These are phyloP conservation scores for Paramuricea clavata DNA, from an alignment of 92 coral and sea anemone species.

Conservation along the genomic window DNA sequence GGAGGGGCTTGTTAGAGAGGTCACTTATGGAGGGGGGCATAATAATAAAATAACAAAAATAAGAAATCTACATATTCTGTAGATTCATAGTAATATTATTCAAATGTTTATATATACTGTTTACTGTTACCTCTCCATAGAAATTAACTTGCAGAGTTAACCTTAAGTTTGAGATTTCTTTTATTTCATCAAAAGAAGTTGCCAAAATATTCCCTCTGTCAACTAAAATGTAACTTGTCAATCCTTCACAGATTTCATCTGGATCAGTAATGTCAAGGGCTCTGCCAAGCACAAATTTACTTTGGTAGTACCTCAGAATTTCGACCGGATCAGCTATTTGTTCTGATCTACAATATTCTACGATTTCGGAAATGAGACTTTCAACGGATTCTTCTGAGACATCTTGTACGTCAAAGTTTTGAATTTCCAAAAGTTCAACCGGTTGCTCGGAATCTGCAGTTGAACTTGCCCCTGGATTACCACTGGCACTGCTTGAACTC, in stretches of 20 bases:
- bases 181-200: conserved; percentile 65
- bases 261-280: conserved; percentile 21
- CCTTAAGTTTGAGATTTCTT: conserved; percentile 42
- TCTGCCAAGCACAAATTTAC: background rate
- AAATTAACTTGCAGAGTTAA: conserved; percentile 63
- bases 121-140: conserved; percentile 74
- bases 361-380: background rate
- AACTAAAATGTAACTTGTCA: conserved; percentile 59
- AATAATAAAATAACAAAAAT: too few relatives aligned
- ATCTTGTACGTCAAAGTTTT: background rate
- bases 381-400: background rate
- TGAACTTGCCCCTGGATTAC: background rate
- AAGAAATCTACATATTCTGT: too few relatives aligned
- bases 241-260: conserved; percentile 50
- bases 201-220: conserved; percentile 56
- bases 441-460: too few relatives aligned
- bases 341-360: background rate
- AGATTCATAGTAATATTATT: too few relatives aligned
- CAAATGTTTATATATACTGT: too few relatives aligned
- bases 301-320: conserved; percentile 23
- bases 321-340: background rate
- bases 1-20: too few relatives aligned
- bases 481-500: conserved; percentile 5
- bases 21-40: too few relatives aligned
- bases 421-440: too few relatives aligned